Base-by-base conservation (phyloP, 2,113 vertebrate species). In the Rhadina sibilatrix region DNA sequence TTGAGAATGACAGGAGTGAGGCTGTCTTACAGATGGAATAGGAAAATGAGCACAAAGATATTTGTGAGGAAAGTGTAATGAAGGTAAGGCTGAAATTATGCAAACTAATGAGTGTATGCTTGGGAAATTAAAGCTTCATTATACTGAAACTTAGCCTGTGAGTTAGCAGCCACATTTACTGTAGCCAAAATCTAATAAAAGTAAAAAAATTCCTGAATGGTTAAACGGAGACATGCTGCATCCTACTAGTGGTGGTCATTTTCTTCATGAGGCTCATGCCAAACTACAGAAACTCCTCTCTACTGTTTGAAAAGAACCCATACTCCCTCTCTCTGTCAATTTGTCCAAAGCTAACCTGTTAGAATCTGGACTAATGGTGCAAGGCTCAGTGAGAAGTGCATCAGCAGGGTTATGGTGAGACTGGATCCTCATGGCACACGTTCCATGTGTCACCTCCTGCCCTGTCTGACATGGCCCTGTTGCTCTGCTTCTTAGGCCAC, bases 61-160 rank as follows among this genome's bases (percentile, higher is more conserved):
- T 15, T 54, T 82, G 42, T 90, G 68, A 74, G 38, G 57, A 74
- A 86, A 72, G 5, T 70, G 19, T 69, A 76, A 54, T 42, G 66
- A 93, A 85, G n/a, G 24, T 80, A 65, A 91, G 38, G 42, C 65
- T 74, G 47, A 69, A 78, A 88, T 77, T 49, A 53, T 69, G 25
- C 68, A 74, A 82, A 82, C 33, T 91, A 93, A 85, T 63, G 74
- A 79, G 46, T 10, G 40, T 69, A 19, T 87, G 49, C 66, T 94
- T 66, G 63, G 63, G 59, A 95, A 93, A 88, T 88, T 80, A 93
- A 87, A 91, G 27, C 33, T 50, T 91, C 24, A 21, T 89, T 88
- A 66, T 83, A 20, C 15, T 71, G 85, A 80, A 88, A 61, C 28
- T 46, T 65, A 63, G 47, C 61, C 63, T 87, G 80, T 70, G 64